These are phyloP conservation scores for Onychomys arenicola DNA, from an alignment of 2,797 vertebrate species.

Conservation along the genomic window DNA sequence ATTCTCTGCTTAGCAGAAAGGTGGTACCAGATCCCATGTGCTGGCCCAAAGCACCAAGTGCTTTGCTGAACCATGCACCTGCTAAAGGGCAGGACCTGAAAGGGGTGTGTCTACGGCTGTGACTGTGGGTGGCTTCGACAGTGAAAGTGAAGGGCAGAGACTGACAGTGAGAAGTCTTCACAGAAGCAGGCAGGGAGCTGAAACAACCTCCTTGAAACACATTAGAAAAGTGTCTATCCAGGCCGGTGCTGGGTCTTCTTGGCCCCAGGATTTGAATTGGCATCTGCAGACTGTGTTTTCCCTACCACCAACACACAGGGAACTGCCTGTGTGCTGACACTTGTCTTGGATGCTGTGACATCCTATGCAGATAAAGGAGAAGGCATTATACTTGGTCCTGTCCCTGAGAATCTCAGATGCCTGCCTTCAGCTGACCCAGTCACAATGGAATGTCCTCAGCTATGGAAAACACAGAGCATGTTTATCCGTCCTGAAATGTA, in stretches of 20 bases:
- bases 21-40: neutral
- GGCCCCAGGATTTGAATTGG: neutral
- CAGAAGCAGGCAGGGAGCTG: neutral
- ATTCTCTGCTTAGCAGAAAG: neutral
- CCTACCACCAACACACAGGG: neutral
- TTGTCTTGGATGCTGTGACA: neutral
- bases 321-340: neutral
- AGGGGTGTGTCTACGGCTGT: fast-evolving
- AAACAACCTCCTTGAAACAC: neutral
- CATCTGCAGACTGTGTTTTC: neutral
- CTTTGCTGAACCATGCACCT: fast-evolving
- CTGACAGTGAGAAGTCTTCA: neutral
- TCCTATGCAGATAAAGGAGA: neutral
- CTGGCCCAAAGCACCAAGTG: neutral
- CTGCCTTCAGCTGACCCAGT: too few relatives aligned
- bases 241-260: neutral
- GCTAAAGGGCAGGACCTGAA: neutral
- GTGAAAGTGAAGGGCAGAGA: fast-evolving
- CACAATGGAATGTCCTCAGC: neutral
- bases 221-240: neutral
- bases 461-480: fast-evolving
- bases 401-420: too few relatives aligned
- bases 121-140: fast-evolving
- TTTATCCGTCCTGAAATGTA: neutral
- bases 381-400: too few relatives aligned